phyloP scores from a whole-genome alignment of 1,140 invertebrate species.

The Drosophila arizonae region DNA sequence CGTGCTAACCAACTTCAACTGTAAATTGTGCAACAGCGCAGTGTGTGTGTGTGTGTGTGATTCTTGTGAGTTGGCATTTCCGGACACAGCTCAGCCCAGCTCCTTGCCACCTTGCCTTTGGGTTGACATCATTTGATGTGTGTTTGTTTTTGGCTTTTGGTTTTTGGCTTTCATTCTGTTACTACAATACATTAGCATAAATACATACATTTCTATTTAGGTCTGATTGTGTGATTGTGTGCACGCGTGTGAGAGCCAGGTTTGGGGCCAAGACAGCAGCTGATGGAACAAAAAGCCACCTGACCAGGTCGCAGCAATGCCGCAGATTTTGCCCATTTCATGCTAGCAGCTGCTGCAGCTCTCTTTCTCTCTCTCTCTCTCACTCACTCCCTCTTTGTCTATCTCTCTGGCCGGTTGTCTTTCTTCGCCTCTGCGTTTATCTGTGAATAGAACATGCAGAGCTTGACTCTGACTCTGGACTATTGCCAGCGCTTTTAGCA shows the following conservation, averaged over 20 bases:
- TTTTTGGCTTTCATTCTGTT: slow-evolving; percentile 28
- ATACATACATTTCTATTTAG: slow-evolving; percentile 34
- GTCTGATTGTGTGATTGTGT: slow-evolving; percentile 6
- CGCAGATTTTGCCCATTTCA: slow-evolving; percentile 26
- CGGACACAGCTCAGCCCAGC: background rate
- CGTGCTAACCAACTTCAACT: slow-evolving; percentile 24
- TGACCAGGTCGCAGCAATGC: slow-evolving; percentile 31
- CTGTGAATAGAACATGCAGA: slow-evolving; percentile 8
- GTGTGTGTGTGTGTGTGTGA: background rate
- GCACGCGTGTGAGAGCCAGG: slow-evolving; percentile 9
- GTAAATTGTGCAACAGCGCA: slow-evolving; percentile 19
- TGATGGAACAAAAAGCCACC: slow-evolving; percentile 32
- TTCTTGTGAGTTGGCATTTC: slow-evolving; percentile 22
- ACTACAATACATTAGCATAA: slow-evolving; percentile 44
- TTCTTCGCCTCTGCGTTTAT: background rate
- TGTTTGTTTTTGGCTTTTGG: slow-evolving; percentile 4
- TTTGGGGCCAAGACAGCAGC: slow-evolving; percentile 31
- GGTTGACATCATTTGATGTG: slow-evolving; percentile 16
- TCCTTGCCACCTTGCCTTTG: too few relatives aligned
- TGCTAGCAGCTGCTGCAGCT: slow-evolving; percentile 18
- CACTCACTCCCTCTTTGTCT: slow-evolving; percentile 1
- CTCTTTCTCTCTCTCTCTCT: background rate
- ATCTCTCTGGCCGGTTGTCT: background rate
- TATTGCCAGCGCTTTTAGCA: slow-evolving; percentile 14
- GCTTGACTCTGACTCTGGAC: slow-evolving; percentile 15